Evolutionary conservation across 2,888 invertebrate species (phyloP), one percentile per base, ranked within the genome.

Genomic region (Lydus trimaculatus): DNA sequence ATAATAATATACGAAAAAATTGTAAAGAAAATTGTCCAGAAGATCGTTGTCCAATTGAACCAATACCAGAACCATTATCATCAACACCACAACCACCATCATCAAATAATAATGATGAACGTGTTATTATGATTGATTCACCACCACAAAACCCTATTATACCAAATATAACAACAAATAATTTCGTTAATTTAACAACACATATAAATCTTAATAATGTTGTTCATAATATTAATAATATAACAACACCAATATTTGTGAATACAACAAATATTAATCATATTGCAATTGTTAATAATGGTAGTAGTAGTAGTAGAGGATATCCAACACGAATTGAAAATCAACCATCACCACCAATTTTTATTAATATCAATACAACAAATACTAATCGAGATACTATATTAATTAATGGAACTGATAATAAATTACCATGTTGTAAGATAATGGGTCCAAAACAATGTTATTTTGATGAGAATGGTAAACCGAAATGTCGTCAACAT

Each of bases 181-280:
- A 69, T 43, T 36, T 66, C 13, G 66, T 69, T 9, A 71, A 71
- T 62, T 39, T 66, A 20, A 71, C 71, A 28, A 69, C 71, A 3
- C 64, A 69, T n/a, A 48, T 71, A 17, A 61, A 71, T 36, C 63
- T 71, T 6, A 31, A 66, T 52, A 71, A 71, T 39, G 48, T 68
- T 17, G 48, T 71, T 56, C 61, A 71, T 31, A 71, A 65, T 25
- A 52, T 61, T 60, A 71, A 69, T 23, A 71, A 68, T 39, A 69
- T 71, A 25, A 66, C 61, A 20, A 52, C 65, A 33, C 71, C 71
- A 17, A 56, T 71, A 15, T 66, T 33, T 36, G 63, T 71, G 11
- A 71, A 71, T 43, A 71, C 68, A 1, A 71, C 71, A 9, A 69
- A 71, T 31, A 69, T 71, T 9, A 69, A 71, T 36, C 64, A 71